Percentiles rank a stretch among this genome's conserved stretches.
phyloP scores from a whole-genome alignment of 2,888 invertebrate species.

The Epsilonema sp. region DNA sequence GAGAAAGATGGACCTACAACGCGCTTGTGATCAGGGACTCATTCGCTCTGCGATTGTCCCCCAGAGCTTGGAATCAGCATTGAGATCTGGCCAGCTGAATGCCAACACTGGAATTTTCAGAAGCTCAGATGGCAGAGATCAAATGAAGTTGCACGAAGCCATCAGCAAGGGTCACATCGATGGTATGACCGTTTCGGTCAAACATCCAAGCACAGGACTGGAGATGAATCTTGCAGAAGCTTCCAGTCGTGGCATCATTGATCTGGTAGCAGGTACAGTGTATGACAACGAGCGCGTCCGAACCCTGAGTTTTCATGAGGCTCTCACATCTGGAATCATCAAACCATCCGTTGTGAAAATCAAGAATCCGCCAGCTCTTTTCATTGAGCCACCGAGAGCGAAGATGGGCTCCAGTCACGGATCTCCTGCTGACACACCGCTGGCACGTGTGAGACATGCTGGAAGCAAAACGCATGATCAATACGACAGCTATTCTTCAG shows the following conservation, averaged over 20 bases:
- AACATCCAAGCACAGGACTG: constrained; percentile 17
- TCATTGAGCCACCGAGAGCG: no score
- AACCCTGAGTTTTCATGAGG: constrained; percentile 16
- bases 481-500: no score
- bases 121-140: constrained; percentile 55
- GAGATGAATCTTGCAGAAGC: constrained; percentile 26
- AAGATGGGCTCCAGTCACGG: no score
- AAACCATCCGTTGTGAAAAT: no score
- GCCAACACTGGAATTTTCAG: constrained; percentile 51
- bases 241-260: constrained; percentile 14
- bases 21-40: constrained; percentile 21
- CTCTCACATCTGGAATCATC: constrained; percentile 15
- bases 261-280: no score
- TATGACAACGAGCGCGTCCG: no score
- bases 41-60: constrained; percentile 16
- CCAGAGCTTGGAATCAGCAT: constrained; percentile 11
- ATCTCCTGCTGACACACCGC: no score
- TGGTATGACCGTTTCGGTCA: constrained; percentile 31
- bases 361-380: no score
- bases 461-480: no score
- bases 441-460: no score
- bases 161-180: constrained; percentile 59
- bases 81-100: background rate
- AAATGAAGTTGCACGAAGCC: constrained; percentile 57
- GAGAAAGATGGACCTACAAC: constrained; percentile 24